Conservation (phyloP, 2,113 vertebrate genomes). For the Elaphurus davidianus region DNA sequence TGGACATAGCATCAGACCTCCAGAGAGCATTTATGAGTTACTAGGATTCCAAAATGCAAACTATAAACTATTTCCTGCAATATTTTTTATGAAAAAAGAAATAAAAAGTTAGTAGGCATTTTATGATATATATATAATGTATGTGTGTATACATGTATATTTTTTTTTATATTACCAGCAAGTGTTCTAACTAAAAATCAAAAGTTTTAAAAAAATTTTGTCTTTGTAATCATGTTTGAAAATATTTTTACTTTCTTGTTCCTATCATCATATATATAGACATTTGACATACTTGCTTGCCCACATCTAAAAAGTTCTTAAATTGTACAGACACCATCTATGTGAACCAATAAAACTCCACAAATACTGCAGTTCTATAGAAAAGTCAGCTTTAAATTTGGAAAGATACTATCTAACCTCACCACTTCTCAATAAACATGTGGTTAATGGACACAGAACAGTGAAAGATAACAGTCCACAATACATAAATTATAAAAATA, state of each 20-base stretch:
- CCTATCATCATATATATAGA: not conserved
- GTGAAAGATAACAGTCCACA: not conserved
- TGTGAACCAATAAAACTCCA: conserved; percentile 2
- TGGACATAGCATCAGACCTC: conserved; percentile 54
- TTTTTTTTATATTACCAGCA: conserved; percentile 24
- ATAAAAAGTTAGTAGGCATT: not conserved
- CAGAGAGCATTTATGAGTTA: conserved; percentile 60
- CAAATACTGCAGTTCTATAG: not conserved
- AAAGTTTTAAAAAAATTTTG: conserved; percentile 11
- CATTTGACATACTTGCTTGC: not conserved
- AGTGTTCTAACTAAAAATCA: conserved; percentile 50
- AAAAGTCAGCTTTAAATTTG: conserved; percentile 52
- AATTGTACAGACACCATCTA: conserved; percentile 48
- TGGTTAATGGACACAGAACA: not conserved
- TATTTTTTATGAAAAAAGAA: conserved; percentile 47
- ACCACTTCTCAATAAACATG: conserved; percentile 14
- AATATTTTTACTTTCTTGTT: not conserved
- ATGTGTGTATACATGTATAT: not conserved
- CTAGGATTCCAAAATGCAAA: conserved; percentile 42
- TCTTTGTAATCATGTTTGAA: conserved; percentile 9
- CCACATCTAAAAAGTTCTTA: conserved; percentile 48
- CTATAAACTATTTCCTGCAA: conserved; percentile 68
- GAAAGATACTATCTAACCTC: not conserved
- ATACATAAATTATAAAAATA: not conserved
- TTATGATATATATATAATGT: not conserved